Percentiles rank a stretch among this genome's conserved stretches.
Conservation (phyloP, 2,888 invertebrate species). For the Octonoba sinensis region DNA sequence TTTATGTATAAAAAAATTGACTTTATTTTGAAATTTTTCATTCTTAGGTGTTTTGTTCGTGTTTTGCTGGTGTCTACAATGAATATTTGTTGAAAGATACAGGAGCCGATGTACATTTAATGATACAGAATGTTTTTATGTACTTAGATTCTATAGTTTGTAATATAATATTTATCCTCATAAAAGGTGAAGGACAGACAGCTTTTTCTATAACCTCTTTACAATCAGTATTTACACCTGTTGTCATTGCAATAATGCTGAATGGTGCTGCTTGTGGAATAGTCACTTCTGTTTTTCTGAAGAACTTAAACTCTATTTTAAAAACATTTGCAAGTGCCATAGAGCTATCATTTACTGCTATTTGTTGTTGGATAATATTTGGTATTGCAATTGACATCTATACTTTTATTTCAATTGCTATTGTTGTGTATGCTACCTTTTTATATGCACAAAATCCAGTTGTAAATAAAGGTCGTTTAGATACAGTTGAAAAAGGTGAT, state of each 20-base stretch:
- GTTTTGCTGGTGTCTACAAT: constrained; percentile 95
- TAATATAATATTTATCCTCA: constrained; percentile 81
- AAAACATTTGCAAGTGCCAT: constrained; percentile 96
- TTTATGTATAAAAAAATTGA: not conserved
- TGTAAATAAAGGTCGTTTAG: constrained; percentile 69
- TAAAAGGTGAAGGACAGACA: constrained; percentile 77
- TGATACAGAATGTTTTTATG: constrained; percentile 95
- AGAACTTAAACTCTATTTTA: constrained; percentile 91
- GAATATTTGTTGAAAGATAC: constrained; percentile 91
- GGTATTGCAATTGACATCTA: constrained; percentile 85
- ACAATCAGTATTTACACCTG: constrained; percentile 69
- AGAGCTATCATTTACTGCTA: constrained; percentile 89
- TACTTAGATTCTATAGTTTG: constrained; percentile 94
- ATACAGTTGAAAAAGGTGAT: constrained; percentile 15
- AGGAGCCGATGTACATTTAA: constrained; percentile 87
- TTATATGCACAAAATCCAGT: constrained; percentile 93
- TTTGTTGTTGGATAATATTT: constrained; percentile 86
- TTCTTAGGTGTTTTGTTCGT: constrained; percentile 85
- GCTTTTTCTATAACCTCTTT: constrained; percentile 75
- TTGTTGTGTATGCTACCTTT: constrained; percentile 86
- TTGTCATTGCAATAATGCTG: constrained; percentile 84
- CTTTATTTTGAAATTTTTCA: not conserved
- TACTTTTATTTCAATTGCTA: constrained; percentile 83
- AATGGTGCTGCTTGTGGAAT: constrained; percentile 94
- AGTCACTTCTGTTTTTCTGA: constrained; percentile 92